A percentile compares a stretch with the other conserved stretches of the same genome.
Conservation (phyloP, 2,797 vertebrate species). For the Simalia tracyae region DNA sequence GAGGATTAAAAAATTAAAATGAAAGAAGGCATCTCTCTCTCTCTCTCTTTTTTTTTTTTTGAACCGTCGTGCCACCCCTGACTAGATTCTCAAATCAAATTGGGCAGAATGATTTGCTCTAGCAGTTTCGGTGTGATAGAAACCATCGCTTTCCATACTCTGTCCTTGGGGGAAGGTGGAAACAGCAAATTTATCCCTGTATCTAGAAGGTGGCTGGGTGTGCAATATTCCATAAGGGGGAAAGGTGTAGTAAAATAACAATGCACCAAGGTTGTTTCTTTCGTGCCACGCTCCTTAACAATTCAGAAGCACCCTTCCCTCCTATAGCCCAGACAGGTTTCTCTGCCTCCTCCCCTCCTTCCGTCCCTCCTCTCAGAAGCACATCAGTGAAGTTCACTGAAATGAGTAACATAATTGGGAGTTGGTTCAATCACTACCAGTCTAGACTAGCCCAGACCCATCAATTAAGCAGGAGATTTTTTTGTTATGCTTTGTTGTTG, state of each 20-base stretch:
- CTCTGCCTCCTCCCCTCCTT: constrained; percentile 61
- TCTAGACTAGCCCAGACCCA: constrained; percentile 76
- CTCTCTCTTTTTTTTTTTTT: background rate
- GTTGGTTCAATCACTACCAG: constrained; percentile 69
- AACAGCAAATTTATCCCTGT: constrained; percentile 1
- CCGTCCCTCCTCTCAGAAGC: constrained; percentile 41
- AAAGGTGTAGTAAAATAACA: background rate
- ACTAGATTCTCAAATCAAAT: background rate
- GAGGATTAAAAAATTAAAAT: constrained; percentile 16
- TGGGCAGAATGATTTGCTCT: background rate
- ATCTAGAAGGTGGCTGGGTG: background rate
- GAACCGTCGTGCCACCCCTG: background rate
- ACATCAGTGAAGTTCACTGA: constrained; percentile 72
- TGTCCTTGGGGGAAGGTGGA: background rate
- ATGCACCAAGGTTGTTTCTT: background rate
- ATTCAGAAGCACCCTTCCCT: constrained; percentile 1
- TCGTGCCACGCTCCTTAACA: background rate
- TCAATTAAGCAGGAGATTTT: constrained; percentile 67
- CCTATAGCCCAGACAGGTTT: constrained; percentile 53
- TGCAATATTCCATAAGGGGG: background rate
- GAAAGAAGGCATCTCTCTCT: background rate
- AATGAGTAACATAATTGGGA: constrained; percentile 73
- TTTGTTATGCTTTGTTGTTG: constrained; percentile 23
- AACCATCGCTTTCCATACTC: background rate
- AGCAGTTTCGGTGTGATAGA: background rate